Evolutionary conservation across 2,113 vertebrate species (phyloP).

Genomic region (Ursus arctos): DNA sequence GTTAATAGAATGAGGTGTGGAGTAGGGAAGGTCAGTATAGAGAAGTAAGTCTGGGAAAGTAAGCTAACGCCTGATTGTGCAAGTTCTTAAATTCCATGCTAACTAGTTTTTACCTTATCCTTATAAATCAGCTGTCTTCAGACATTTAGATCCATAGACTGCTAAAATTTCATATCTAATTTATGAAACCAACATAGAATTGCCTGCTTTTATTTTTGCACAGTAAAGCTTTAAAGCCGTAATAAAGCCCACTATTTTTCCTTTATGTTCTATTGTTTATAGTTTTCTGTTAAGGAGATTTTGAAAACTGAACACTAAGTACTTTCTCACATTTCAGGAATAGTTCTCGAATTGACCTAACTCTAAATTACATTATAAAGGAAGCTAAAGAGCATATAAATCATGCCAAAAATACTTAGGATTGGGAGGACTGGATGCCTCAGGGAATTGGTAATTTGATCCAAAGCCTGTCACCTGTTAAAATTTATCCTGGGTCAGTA

Average conservation of each 20-base stretch:
- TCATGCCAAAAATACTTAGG: constrained; percentile 85
- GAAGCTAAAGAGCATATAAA: constrained; percentile 83
- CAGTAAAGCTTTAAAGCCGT: background rate
- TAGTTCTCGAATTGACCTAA: constrained; percentile 56
- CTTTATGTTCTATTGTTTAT: constrained; percentile 15
- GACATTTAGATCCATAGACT: background rate
- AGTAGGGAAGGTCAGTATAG: background rate
- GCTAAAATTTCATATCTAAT: background rate
- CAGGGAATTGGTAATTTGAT: constrained; percentile 83
- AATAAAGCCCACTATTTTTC: constrained; percentile 17
- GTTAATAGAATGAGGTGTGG: background rate
- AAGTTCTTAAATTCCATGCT: background rate
- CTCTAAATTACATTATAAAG: constrained; percentile 79
- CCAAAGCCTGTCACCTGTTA: constrained; percentile 84
- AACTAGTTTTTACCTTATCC: background rate
- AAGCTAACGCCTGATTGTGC: background rate
- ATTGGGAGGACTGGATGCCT: constrained; percentile 77
- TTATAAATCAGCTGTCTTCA: background rate
- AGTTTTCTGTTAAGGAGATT: constrained; percentile 18
- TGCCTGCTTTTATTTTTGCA: constrained; percentile 41
- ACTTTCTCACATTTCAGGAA: constrained; percentile 72
- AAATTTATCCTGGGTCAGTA: constrained; percentile 83
- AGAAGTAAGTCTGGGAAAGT: background rate
- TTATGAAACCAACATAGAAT: constrained; percentile 14
- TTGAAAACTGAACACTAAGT: constrained; percentile 29